Base-by-base conservation (phyloP, 2,888 invertebrate genomes). In the Liposcelis brunnea region DNA sequence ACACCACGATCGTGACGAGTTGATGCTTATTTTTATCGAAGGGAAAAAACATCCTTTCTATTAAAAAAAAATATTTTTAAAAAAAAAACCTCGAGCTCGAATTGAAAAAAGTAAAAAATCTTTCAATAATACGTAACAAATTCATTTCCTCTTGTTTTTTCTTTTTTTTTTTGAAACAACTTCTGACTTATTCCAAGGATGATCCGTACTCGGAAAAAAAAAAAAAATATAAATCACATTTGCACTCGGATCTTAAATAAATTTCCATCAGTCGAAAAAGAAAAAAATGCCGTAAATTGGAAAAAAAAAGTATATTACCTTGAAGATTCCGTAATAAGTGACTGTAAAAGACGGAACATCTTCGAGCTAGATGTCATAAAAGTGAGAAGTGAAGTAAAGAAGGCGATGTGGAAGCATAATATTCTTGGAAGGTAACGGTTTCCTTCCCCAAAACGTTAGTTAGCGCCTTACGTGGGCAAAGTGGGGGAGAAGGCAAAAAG, bases 51-150 rank as follows among this genome's bases (percentile, higher is more conserved):
- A n/a, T n/a, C n/a, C n/a, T n/a, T n/a, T n/a, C n/a, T n/a, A n/a
- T n/a, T n/a, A n/a, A n/a, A n/a, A n/a, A n/a, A n/a, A n/a, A n/a
- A n/a, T n/a, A n/a, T n/a, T n/a, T n/a, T n/a, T n/a, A n/a, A n/a
- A n/a, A n/a, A n/a, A n/a, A n/a, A n/a, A n/a, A n/a, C n/a, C n/a
- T n/a, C n/a, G n/a, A n/a, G n/a, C n/a, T n/a, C 18, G 34, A 10
- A 26, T 42, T 11, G 21, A 42, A 8, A 7, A 43, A 11, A 37
- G 33, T 10, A 37, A 10, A 43, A n/a, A 8, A 37, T 35, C 6
- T 43, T 34, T 11, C 33, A 43, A 35, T 46, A 35, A 43, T 42
- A 43, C 43, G 26, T 26, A 26, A 26, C 26, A 8, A 26, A 26
- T 26, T 26, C 31, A 42, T 42, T 42, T 42, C 18, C 21, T 12